A percentile compares a stretch with the other conserved stretches of the same genome.
Conservation (phyloP, 2,113 vertebrate genomes). For the crab-eating macaque (Macaca fascicularis) region DNA sequence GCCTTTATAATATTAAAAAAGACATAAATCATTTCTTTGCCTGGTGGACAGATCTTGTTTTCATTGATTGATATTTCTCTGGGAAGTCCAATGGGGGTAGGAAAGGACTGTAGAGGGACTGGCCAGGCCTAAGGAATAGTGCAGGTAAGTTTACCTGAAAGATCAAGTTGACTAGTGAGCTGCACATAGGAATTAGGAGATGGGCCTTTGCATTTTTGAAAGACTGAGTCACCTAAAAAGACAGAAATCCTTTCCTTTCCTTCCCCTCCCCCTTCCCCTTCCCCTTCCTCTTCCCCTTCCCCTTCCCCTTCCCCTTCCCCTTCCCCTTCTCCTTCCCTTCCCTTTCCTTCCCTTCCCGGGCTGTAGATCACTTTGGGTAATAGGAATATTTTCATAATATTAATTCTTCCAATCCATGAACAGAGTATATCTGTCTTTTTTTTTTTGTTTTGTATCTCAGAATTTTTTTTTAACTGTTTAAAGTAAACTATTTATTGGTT, state of each 20-base stretch:
- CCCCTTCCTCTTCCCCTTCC: too few species aligned
- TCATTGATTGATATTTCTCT: background rate
- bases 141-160: background rate
- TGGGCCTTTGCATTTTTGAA: background rate
- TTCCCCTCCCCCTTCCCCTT: too few species aligned
- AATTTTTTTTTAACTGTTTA: too few species aligned
- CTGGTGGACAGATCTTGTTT: background rate
- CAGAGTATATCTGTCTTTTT: too few species aligned
- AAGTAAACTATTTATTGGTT: too few species aligned
- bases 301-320: too few species aligned
- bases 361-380: too few species aligned
- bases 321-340: too few species aligned
- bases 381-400: too few species aligned
- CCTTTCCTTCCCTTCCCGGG: too few species aligned
- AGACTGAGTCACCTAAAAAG: background rate
- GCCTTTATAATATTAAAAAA: background rate
- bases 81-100: background rate
- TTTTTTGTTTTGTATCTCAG: too few species aligned
- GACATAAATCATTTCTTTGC: background rate
- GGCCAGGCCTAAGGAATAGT: accelerated
- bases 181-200: background rate
- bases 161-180: background rate
- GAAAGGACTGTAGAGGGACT: background rate
- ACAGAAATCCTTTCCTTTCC: background rate
- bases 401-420: too few species aligned